These are phyloP conservation scores for Apis dorsata DNA, from an alignment of 1,140 invertebrate genomes.

Conservation along the genomic window DNA sequence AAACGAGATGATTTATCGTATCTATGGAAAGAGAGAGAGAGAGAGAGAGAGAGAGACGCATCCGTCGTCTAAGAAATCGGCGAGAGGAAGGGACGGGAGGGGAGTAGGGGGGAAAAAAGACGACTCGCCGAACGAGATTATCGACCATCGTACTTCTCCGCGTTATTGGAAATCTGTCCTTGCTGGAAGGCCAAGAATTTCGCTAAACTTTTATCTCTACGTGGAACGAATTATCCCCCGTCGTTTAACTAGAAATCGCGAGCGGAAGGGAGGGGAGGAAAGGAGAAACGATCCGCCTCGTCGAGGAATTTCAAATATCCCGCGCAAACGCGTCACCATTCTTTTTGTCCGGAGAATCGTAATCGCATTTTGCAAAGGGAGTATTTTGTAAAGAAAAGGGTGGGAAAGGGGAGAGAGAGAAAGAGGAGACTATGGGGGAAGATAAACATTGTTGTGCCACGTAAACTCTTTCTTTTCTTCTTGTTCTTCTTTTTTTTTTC, in stretches of 20 bases:
- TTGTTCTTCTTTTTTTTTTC: background rate
- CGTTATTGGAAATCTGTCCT: conserved; percentile 57
- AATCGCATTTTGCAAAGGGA: background rate
- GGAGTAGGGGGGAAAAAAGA: conserved; percentile 31
- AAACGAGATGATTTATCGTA: conserved; percentile 68
- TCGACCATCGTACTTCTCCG: conserved; percentile 40
- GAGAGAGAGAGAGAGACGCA: conserved; percentile 34
- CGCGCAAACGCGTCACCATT: background rate
- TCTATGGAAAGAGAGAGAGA: conserved; percentile 13
- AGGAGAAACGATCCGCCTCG: background rate
- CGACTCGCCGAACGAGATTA: conserved; percentile 54
- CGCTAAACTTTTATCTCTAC: conserved; percentile 33
- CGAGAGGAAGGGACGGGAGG: conserved; percentile 6
- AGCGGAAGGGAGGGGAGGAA: too few relatives aligned
- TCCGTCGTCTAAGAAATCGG: conserved; percentile 60
- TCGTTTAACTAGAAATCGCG: background rate
- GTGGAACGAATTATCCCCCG: conserved; percentile 27
- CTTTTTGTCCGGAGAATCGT: background rate
- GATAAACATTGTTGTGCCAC: conserved; percentile 19
- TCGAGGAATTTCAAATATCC: conserved; percentile 39
- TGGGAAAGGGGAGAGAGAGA: background rate
- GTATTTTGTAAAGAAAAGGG: too few relatives aligned
- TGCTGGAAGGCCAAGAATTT: conserved; percentile 20
- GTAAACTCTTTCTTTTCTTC: background rate
- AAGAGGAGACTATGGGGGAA: background rate